Base-by-base conservation (phyloP, 2,888 invertebrate species). In the Lochmaea crataegi region DNA sequence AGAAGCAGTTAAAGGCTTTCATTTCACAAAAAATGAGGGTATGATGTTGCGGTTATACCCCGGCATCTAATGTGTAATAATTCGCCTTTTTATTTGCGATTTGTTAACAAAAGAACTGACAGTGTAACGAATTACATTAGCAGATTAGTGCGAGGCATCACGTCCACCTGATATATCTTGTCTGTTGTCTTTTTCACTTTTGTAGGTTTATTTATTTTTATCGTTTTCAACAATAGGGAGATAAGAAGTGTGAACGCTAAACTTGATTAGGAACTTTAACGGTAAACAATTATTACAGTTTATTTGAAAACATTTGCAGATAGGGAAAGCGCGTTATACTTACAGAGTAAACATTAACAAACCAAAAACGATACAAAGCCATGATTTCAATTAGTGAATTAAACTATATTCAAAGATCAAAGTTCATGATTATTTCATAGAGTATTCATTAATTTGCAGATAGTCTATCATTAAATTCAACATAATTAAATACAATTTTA, bases 51-150 rank as follows among this genome's bases (percentile, higher is more conserved):
- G 66, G 72, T 67, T 64, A 74, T 77, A 74, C 80, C 82, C 81
- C 80, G 78, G 77, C 78, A 78, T 79, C 78, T 82, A 83, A 83
- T 80, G 79, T 78, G 70, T 76, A 80, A 81, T 81, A 80, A 80
- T 76, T 82, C 68, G 81, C 82, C 82, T 83, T 70, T 83, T 84
- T 83, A 83, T 84, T 81, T 80, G 80, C 81, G 77, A 83, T 83
- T 82, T 82, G 78, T 80, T 74, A 73, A 83, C 81, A 84, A 84
- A 81, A 78, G 81, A 79, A 78, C 80, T 85, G 85, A 84, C 85
- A 85, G 82, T 82, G 82, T 84, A 83, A 86, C 84, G 85, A 85
- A 86, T 86, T 83, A 81, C 84, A 85, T 85, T 85, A 85, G 82
- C 82, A 84, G 85, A 85, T 86, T 85, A 85, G 85, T 81, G 80